Conservation (phyloP, 2,113 vertebrate genomes). For the Chaetura pelagica region DNA sequence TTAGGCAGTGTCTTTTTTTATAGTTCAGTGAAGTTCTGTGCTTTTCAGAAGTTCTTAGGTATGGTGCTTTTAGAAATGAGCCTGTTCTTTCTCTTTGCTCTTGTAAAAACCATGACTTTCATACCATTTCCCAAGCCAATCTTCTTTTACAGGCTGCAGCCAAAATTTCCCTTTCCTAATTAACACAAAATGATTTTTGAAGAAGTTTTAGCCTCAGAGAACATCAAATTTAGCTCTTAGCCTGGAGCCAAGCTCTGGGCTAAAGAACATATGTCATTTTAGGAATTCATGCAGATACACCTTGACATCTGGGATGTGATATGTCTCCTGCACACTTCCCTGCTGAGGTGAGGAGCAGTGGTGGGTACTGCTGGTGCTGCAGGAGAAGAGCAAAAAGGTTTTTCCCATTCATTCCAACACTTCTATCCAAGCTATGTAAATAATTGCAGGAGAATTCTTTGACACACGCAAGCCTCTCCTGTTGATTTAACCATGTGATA, state of each 20-base stretch:
- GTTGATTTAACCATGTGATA: not conserved
- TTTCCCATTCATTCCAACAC: not conserved
- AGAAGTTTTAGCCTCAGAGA: slow-evolving; percentile 73
- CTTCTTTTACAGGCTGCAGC: slow-evolving; percentile 46
- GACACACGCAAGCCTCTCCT: not conserved
- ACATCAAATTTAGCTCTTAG: slow-evolving; percentile 78
- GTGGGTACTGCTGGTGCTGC: not conserved
- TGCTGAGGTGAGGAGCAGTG: not conserved
- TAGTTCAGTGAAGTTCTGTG: slow-evolving; percentile 45
- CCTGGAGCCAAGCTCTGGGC: slow-evolving; percentile 75
- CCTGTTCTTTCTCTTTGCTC: slow-evolving; percentile 58
- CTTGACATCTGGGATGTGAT: slow-evolving; percentile 72
- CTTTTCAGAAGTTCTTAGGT: slow-evolving; percentile 66
- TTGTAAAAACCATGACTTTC: not conserved
- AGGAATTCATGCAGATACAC: slow-evolving; percentile 65
- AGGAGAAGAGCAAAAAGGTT: not conserved
- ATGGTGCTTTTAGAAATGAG: slow-evolving; percentile 46
- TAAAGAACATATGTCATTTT: slow-evolving; percentile 77
- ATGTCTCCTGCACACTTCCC: not conserved
- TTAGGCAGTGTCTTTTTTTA: slow-evolving; percentile 48
- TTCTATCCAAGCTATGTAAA: not conserved
- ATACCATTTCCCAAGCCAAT: slow-evolving; percentile 56
- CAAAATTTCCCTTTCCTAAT: slow-evolving; percentile 72
- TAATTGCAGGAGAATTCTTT: slow-evolving; percentile 3
- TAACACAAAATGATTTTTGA: slow-evolving; percentile 68